Conservation (phyloP, 2,797 vertebrate genomes). For the Hippopotamyrus pictus region DNA sequence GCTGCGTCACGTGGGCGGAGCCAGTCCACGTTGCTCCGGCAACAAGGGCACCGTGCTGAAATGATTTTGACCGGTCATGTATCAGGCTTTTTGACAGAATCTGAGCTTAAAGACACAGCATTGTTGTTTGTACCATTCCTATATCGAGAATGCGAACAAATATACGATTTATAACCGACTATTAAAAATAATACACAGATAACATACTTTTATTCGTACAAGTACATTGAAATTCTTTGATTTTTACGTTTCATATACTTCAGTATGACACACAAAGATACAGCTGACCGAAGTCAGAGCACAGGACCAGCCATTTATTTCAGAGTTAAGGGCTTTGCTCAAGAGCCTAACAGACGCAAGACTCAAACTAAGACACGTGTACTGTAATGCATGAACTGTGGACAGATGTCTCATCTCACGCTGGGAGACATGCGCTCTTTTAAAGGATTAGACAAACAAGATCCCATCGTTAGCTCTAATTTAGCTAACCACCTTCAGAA, state of each 20-base stretch:
- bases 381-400: neutral
- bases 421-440: slow-evolving; percentile 57
- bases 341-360: neutral
- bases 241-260: neutral
- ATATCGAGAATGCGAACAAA: neutral
- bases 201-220: neutral
- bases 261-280: neutral
- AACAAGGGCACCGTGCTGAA: neutral
- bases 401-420: slow-evolving; percentile 35
- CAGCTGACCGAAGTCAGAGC: neutral
- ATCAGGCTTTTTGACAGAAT: neutral
- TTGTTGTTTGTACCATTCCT: neutral
- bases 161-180: neutral
- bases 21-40: neutral
- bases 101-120: neutral
- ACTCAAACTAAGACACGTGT: neutral
- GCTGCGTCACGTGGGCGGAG: neutral
- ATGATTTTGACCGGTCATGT: neutral
- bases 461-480: slow-evolving; percentile 55
- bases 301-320: neutral
- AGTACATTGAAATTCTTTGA: neutral
- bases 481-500: slow-evolving; percentile 47
- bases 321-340: neutral
- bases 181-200: neutral
- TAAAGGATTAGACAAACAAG: slow-evolving; percentile 67